Evolutionary conservation across 2,113 vertebrate genomes (phyloP).

Genomic region (Calypte anna): DNA sequence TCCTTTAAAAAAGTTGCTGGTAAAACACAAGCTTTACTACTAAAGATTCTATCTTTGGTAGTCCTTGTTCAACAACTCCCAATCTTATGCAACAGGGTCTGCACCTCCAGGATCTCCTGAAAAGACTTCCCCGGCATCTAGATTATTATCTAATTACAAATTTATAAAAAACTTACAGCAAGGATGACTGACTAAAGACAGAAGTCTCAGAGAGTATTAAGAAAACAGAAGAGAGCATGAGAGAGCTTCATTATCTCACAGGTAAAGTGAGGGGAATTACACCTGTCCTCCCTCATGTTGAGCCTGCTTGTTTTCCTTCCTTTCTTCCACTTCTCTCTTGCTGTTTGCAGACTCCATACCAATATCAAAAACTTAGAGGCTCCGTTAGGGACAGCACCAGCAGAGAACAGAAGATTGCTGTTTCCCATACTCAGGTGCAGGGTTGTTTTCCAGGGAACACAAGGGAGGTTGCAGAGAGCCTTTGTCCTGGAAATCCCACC

Average conservation of each 20-base stretch:
- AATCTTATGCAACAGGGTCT: neutral
- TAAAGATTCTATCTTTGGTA: neutral
- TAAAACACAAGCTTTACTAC: neutral
- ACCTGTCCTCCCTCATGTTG: neutral
- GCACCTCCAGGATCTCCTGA: neutral
- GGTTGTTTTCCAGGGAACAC: neutral
- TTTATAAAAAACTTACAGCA: neutral
- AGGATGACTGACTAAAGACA: neutral
- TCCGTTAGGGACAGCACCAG: neutral
- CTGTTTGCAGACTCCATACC: neutral
- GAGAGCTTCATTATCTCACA: neutral
- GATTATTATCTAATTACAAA: neutral
- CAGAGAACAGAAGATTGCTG: neutral
- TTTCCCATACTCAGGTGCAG: no score
- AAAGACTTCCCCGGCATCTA: neutral
- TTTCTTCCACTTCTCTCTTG: neutral
- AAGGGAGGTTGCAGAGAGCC: neutral
- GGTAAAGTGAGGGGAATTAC: neutral
- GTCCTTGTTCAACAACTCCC: neutral
- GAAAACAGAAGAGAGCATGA: neutral
- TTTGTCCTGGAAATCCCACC: neutral
- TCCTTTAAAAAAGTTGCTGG: neutral
- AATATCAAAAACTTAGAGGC: neutral
- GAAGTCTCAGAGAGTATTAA: neutral
- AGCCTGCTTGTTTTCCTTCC: neutral